These are phyloP conservation scores for Probosciger aterrimus DNA, from an alignment of 2,113 vertebrate genomes.

Conservation along the genomic window DNA sequence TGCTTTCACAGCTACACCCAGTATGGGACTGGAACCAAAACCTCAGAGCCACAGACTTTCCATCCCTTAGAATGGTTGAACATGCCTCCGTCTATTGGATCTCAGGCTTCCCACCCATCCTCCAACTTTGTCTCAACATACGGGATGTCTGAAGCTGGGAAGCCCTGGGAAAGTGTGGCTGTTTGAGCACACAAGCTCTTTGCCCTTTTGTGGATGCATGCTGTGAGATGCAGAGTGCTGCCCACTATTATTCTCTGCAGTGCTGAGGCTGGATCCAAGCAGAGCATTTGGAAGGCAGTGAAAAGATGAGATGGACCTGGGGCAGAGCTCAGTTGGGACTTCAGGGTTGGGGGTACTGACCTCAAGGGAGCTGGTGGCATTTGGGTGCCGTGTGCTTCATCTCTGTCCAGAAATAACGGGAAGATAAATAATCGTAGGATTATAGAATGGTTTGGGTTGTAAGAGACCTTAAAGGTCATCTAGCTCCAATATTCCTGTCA, in stretches of 20 bases:
- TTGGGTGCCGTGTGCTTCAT: not conserved
- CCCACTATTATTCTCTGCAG: accelerated
- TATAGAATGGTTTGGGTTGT: not conserved
- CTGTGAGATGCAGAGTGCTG: not conserved
- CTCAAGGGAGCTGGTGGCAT: not conserved
- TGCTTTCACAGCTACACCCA: conserved; percentile 32
- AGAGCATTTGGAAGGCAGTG: not conserved
- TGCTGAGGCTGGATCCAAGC: not conserved
- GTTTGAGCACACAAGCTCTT: not conserved
- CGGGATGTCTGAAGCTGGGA: not conserved
- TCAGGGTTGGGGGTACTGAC: not conserved
- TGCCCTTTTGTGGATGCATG: not conserved
- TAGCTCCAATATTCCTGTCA: not conserved
- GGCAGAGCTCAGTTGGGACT: not conserved
- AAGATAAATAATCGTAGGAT: not conserved
- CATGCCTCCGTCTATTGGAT: accelerated
- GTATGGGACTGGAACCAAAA: not conserved
- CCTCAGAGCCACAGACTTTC: not conserved
- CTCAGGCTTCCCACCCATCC: not conserved
- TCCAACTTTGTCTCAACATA: not conserved
- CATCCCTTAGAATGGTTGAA: not conserved
- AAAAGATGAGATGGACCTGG: not conserved
- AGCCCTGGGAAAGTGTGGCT: not conserved
- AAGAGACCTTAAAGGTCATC: not conserved
- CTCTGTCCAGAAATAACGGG: not conserved